A percentile compares a stretch with the other conserved stretches of the same genome.
phyloP scores from a whole-genome alignment of 2,797 vertebrate species.

The Mus caroli region DNA sequence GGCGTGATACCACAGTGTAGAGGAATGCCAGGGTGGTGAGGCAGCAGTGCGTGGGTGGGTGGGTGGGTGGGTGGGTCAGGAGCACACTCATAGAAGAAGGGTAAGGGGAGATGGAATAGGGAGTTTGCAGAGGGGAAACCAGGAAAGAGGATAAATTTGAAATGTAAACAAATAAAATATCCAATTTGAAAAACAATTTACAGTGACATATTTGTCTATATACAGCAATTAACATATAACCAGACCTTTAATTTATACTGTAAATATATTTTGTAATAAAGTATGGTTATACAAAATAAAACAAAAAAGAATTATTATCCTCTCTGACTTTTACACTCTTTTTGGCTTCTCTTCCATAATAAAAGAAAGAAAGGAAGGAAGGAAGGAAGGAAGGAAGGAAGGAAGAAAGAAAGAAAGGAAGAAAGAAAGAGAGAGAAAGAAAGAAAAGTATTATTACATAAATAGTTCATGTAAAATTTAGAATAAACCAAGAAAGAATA shows the following conservation, averaged over 20 bases:
- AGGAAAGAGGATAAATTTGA: too few species aligned
- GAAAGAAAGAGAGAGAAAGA: too few species aligned
- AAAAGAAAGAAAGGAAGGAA: too few species aligned
- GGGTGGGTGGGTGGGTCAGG: too few species aligned
- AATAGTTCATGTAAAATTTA: neutral
- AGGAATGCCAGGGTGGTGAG: too few species aligned
- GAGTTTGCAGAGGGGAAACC: too few species aligned
- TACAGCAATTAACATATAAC: constrained; percentile 37
- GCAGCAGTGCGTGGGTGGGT: too few species aligned
- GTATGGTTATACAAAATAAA: neutral
- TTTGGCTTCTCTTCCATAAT: neutral
- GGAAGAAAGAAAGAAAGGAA: neutral
- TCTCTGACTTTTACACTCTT: neutral
- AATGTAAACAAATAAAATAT: too few species aligned
- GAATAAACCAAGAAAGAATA: neutral
- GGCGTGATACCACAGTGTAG: too few species aligned
- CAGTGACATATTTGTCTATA: neutral
- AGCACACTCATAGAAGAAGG: too few species aligned
- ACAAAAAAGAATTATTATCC: neutral
- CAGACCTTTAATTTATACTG: constrained; percentile 36
- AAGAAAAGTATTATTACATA: neutral
- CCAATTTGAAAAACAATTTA: neutral
- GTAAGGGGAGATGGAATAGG: too few species aligned
- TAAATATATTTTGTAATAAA: constrained; percentile 60
- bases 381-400: neutral